phyloP scores from a whole-genome alignment of 53 echinoderm and acorn worm species.

The Zoroaster sp. region DNA sequence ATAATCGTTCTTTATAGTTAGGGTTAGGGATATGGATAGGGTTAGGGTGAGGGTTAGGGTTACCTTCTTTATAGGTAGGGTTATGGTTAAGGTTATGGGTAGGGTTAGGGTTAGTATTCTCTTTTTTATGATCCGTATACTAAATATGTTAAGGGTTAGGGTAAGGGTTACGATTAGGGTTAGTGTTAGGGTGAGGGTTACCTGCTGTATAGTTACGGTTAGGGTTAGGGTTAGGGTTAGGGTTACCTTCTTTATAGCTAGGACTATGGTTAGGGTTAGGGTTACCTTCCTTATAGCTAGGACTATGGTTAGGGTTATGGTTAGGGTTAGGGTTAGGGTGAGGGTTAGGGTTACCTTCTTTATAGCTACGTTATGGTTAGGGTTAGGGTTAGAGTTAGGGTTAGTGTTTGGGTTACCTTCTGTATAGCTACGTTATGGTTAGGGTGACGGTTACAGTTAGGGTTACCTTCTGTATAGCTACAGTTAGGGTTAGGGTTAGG shows the following conservation, averaged over 20 bases:
- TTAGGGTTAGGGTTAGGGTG: slow-evolving; percentile 47
- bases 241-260: slow-evolving; percentile 47
- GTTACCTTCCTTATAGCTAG: no score
- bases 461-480: no score
- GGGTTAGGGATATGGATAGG: slow-evolving; percentile 52
- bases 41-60: slow-evolving; percentile 52
- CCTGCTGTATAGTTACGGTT: slow-evolving; percentile 59
- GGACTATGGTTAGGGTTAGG: slow-evolving; percentile 62
- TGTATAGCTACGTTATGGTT: slow-evolving; percentile 42
- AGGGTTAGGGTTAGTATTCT: slow-evolving; percentile 48
- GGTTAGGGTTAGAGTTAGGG: slow-evolving; percentile 46
- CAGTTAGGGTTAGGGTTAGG: slow-evolving; percentile 60
- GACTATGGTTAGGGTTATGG: slow-evolving; percentile 27
- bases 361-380: slow-evolving; percentile 51
- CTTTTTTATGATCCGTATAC: no score
- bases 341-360: slow-evolving; percentile 53
- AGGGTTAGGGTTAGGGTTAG: slow-evolving; percentile 60
- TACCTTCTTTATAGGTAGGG: slow-evolving; percentile 49
- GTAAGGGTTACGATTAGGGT: not conserved
- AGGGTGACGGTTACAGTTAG: slow-evolving; percentile 27
- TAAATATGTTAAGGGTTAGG: slow-evolving; percentile 18
- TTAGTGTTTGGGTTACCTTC: slow-evolving; percentile 55
- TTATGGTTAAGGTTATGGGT: slow-evolving; percentile 62
- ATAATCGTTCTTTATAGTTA: slow-evolving; percentile 39
- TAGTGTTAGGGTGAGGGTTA: slow-evolving; percentile 58